Evolutionary conservation across 2,888 invertebrate genomes (phyloP).

Genomic region (Limnephilus rhombicus): DNA sequence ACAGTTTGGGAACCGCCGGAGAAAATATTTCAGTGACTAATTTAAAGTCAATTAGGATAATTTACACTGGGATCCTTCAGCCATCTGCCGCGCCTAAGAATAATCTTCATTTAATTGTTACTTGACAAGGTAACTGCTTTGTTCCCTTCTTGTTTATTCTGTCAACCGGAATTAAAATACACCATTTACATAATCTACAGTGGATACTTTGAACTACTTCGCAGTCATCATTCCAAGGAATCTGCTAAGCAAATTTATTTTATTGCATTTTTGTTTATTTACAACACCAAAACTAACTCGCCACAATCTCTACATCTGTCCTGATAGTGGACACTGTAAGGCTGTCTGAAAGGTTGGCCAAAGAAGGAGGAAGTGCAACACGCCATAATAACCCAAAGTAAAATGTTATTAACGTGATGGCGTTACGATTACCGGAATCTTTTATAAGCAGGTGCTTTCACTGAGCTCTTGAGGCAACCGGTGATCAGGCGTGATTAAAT

Average conservation of each 20-base stretch:
- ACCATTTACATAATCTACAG: neutral
- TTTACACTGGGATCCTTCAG: conserved; percentile 62
- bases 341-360: no score
- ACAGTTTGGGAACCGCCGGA: conserved; percentile 35
- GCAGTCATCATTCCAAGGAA: neutral
- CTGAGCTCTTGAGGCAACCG: no score
- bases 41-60: conserved; percentile 65
- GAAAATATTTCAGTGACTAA: conserved; percentile 53
- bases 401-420: no score
- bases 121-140: conserved; percentile 23
- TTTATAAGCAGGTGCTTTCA: no score
- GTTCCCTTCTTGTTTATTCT: conserved; percentile 33
- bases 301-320: no score
- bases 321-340: no score
- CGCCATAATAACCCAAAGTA: no score
- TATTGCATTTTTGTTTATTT: neutral
- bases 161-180: conserved; percentile 10
- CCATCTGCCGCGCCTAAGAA: conserved; percentile 55
- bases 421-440: no score
- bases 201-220: neutral
- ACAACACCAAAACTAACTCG: no score
- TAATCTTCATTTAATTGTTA: conserved; percentile 62
- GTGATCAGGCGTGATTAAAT: no score
- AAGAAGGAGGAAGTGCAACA: no score
- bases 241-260: neutral